These are phyloP conservation scores for Meiosimyza decipiens DNA, from an alignment of 2,888 invertebrate genomes.

Conservation along the genomic window DNA sequence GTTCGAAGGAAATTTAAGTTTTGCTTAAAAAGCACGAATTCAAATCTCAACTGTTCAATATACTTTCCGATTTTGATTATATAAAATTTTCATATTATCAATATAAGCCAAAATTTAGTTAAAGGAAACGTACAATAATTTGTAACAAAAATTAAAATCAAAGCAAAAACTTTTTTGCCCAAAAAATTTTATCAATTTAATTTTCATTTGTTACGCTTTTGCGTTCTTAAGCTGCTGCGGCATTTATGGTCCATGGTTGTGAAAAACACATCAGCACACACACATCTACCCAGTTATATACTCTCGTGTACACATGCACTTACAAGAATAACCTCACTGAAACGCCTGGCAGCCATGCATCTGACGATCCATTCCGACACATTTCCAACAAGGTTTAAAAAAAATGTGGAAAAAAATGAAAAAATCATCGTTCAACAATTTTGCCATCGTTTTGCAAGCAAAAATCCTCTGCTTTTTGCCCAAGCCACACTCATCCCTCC, in stretches of 20 bases:
- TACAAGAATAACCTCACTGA: not conserved
- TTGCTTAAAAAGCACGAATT: too few relatives aligned
- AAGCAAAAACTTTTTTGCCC: not conserved
- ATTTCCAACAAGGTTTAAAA: not conserved
- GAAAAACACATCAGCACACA: not conserved
- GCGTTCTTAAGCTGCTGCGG: conserved; percentile 20
- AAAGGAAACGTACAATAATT: too few relatives aligned
- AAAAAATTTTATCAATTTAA: conserved; percentile 14
- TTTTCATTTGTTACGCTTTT: conserved; percentile 19
- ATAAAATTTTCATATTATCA: too few relatives aligned
- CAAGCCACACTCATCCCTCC: not conserved
- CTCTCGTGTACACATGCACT: not conserved
- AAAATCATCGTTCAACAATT: conserved; percentile 15
- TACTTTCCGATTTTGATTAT: too few relatives aligned
- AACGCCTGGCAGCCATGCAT: conserved; percentile 3
- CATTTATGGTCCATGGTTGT: conserved; percentile 14
- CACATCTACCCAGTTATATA: conserved; percentile 10
- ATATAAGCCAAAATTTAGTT: too few relatives aligned
- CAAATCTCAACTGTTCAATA: too few relatives aligned
- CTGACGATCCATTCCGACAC: not conserved
- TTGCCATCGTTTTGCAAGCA: too few relatives aligned
- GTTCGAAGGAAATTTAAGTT: too few relatives aligned
- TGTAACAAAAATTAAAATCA: too few relatives aligned
- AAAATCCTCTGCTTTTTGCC: not conserved
- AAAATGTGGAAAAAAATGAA: not conserved